Evolutionary conservation across 2,888 invertebrate species (phyloP), one percentile per base, ranked within the genome.

Genomic region (Tethea ocularis): DNA sequence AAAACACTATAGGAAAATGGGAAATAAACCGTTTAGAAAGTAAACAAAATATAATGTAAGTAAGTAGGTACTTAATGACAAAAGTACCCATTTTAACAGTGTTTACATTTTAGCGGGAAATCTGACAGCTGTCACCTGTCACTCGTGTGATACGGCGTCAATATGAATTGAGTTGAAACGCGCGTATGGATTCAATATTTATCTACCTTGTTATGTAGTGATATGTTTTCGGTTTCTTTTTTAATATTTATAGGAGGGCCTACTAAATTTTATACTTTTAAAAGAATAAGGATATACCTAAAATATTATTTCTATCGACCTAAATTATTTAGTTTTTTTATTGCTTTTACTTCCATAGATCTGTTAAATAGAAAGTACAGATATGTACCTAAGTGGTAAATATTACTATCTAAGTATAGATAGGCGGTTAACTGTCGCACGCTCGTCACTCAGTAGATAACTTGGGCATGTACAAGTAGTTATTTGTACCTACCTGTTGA

Each of bases 61-160:
- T 29, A 15, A 1, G 52, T 24, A 13, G 26, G 66, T 62, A 62
- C 63, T 29, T 23, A 22, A 56, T 46, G 66, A 67, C 67, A 64
- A 61, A 67, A 60, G 66, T 63, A 70, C 69, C 33, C 13, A 13
- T 13, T 13, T 61, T 72, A 69, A 61, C 60, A 64, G 61, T 77
- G 72, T 78, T 77, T 81, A 76, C 74, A 74, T 77, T 13, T 75
- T 70, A 72, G 74, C 77, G 80, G 79, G 74, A 80, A 81, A 80
- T 77, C 68, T 84, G 87, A 85, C 87, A 86, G 82, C 83, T 84
- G 86, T 82, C 86, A 86, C 71, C 64, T 84, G 83, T 80, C 82
- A 80, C 60, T 72, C 69, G 76, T 63, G 64, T 70, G 73, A 79
- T 71, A 72, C 66, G 68, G 60, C 62, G 64, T 66, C 71, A 61